Base-by-base conservation (phyloP, 2,888 invertebrate species). In the Plebejus melissa region DNA sequence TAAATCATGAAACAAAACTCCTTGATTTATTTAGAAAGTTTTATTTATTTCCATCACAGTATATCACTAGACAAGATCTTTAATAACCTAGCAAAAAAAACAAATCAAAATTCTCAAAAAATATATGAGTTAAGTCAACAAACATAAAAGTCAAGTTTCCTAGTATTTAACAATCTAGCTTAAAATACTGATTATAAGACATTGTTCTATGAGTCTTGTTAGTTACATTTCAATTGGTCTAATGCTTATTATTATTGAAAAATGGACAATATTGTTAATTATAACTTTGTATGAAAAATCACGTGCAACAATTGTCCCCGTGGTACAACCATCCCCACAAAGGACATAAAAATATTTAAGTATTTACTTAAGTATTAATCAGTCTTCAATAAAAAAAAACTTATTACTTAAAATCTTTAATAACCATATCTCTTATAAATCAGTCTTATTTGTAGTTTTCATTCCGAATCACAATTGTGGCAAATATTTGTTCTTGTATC, bases 231-330 rank as follows among this genome's bases (percentile, higher is more conserved):
- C 57, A 5, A 5, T 57, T 57, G 57, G 57, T 57, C 57, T 57
- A 57, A 57, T n/a, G 57, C 57, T 57, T 57, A 57, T 57, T n/a
- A 57, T n/a, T 57, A n/a, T 57, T n/a, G 57, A 57, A 57, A 57
- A 57, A 57, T n/a, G 1, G 57, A 57, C n/a, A n/a, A 57, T 57
- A n/a, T 57, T 57, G n/a, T 57, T 57, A 57, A 57, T 57, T 57
- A 57, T 5, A 57, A 57, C 57, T n/a, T 57, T 57, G 57, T 57
- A 57, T 57, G n/a, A 57, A 57, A 57, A 57, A 57, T n/a, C 57
- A 57, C n/a, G 57, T 57, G 57, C n/a, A 57, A 57, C 57, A 57
- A 57, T 57, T n/a, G n/a, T 57, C 57, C 57, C n/a, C 57, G 57
- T 57, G 57, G 57, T 57, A 57, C 57, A 57, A 57, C 57, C 54